These are phyloP conservation scores for Thunnus albacares DNA, from an alignment of 2,797 vertebrate species.

Conservation along the genomic window DNA sequence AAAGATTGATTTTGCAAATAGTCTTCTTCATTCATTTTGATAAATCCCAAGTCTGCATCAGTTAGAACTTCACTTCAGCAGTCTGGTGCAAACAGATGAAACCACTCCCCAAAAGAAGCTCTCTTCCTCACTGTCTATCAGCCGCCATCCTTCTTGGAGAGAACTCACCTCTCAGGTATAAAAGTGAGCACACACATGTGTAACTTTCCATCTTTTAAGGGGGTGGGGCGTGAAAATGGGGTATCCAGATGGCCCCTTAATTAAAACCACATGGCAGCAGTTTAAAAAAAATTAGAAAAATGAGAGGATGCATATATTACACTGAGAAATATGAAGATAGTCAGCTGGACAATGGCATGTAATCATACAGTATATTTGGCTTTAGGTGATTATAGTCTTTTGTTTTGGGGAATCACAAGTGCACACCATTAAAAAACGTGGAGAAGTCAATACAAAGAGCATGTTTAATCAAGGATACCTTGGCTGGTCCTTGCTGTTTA, in stretches of 20 bases:
- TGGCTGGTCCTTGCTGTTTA: background rate
- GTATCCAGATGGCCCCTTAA: conserved; percentile 79
- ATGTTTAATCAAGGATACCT: background rate
- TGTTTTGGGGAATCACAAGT: conserved; percentile 23
- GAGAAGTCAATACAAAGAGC: background rate
- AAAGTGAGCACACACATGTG: conserved; percentile 55
- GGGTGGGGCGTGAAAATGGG: conserved; percentile 23
- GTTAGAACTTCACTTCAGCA: background rate
- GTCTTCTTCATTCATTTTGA: conserved; percentile 5
- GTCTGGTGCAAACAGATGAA: background rate
- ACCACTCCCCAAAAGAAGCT: background rate
- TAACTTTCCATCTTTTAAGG: conserved; percentile 71
- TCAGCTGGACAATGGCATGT: conserved; percentile 31
- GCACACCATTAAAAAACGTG: conserved; percentile 8
- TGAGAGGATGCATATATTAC: conserved; percentile 53
- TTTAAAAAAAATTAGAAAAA: conserved; percentile 68
- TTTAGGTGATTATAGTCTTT: conserved; percentile 24
- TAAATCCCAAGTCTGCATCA: background rate
- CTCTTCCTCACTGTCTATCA: conserved; percentile 12
- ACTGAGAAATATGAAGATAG: conserved; percentile 52
- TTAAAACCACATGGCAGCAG: conserved; percentile 77
- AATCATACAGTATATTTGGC: conserved; percentile 22
- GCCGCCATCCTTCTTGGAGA: conserved; percentile 18
- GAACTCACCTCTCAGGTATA: conserved; percentile 71
- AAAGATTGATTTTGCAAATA: conserved; percentile 14